phyloP scores from a whole-genome alignment of 2,113 vertebrate species.

The Girardinichthys multiradiatus region DNA sequence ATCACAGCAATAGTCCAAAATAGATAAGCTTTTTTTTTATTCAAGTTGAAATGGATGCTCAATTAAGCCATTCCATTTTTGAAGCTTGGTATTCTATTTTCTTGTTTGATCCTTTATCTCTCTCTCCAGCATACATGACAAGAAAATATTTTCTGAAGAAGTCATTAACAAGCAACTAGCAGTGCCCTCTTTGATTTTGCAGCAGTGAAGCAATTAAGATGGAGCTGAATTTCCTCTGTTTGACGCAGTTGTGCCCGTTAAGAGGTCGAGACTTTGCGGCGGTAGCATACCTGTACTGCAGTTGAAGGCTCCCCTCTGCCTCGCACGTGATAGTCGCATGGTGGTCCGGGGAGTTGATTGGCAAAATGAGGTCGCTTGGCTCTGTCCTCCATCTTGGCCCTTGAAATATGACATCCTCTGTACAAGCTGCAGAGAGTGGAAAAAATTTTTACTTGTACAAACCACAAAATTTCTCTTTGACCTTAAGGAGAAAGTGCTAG shows the following conservation, averaged over 20 bases:
- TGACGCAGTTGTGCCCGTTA: neutral
- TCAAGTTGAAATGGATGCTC: conserved; percentile 56
- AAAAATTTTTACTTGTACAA: conserved; percentile 44
- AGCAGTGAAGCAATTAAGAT: conserved; percentile 44
- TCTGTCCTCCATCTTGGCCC: conserved; percentile 81
- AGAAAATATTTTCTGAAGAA: conserved; percentile 48
- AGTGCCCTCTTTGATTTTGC: conserved; percentile 53
- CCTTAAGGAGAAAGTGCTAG: conserved; percentile 48
- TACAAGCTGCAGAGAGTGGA: conserved; percentile 61
- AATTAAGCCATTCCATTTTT: conserved; percentile 56
- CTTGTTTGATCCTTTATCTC: conserved; percentile 32
- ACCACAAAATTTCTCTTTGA: conserved; percentile 53
- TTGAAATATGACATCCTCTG: conserved; percentile 80
- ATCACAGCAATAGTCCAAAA: conserved; percentile 38
- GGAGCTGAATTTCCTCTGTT: conserved; percentile 12
- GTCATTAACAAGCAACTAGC: conserved; percentile 58
- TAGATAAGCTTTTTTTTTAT: conserved; percentile 40
- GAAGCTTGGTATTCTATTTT: conserved; percentile 35
- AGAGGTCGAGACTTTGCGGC: conserved; percentile 31
- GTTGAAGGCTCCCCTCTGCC: conserved; percentile 74
- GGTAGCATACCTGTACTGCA: conserved; percentile 77
- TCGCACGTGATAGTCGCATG: conserved; percentile 76
- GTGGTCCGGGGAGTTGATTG: conserved; percentile 77
- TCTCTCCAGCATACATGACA: conserved; percentile 43
- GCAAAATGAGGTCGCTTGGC: conserved; percentile 81